Conservation (phyloP, 2,888 invertebrate genomes). For the Aphelenchoides bicaudatus region DNA sequence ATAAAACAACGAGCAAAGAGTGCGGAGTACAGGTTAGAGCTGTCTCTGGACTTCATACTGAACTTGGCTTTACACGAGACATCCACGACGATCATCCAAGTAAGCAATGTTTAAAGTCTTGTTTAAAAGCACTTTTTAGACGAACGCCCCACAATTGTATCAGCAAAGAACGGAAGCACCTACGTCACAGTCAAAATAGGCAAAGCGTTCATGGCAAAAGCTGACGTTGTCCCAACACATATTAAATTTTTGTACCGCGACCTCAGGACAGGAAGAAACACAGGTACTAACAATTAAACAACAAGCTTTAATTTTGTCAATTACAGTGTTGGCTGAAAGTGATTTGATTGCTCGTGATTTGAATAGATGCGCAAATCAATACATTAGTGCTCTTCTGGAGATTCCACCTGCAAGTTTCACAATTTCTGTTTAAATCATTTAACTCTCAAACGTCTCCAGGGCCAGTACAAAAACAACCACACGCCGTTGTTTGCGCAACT, state of each 20-base stretch:
- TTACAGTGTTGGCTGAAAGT: background rate
- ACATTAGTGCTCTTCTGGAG: background rate
- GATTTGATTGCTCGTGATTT: background rate
- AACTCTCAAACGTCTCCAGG: conserved; percentile 4
- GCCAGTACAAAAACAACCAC: background rate
- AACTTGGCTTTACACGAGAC: conserved; percentile 9
- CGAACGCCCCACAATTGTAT: conserved; percentile 1
- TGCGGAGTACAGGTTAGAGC: conserved; percentile 7
- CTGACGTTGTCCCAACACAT: background rate
- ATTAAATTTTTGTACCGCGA: background rate
- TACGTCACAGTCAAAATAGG: conserved; percentile 13
- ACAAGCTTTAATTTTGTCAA: no score
- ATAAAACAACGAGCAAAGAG: conserved; percentile 11
- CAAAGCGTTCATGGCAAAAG: conserved; percentile 1
- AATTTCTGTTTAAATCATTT: background rate
- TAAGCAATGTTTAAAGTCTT: no score
- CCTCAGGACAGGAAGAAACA: background rate
- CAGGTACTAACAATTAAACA: no score
- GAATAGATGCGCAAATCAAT: conserved; percentile 16
- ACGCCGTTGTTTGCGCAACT: conserved; percentile 8
- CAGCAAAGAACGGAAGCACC: conserved; percentile 10
- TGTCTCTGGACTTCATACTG: conserved; percentile 9
- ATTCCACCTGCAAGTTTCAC: background rate
- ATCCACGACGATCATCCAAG: conserved; percentile 3
- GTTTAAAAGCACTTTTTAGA: no score